Conservation (phyloP, 2,888 invertebrate genomes). For the Nymphalis polychloros region DNA sequence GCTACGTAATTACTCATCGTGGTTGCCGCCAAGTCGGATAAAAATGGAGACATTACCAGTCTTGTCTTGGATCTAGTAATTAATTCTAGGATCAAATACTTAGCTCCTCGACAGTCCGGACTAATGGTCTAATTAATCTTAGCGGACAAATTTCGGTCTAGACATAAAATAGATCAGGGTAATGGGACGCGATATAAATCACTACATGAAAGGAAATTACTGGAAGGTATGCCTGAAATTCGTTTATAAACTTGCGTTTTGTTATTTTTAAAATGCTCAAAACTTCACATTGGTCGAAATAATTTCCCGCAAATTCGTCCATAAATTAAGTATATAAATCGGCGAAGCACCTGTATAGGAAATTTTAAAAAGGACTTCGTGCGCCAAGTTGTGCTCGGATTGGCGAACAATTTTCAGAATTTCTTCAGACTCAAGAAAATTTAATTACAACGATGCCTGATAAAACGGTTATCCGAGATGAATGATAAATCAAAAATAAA, state of each 20-base stretch:
- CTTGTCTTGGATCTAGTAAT: not conserved
- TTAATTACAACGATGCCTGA: too few species aligned
- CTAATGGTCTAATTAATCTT: constrained; percentile 22
- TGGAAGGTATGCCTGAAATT: not conserved
- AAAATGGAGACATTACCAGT: not conserved
- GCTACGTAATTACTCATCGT: too few species aligned
- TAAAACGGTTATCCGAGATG: too few species aligned
- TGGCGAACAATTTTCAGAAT: too few species aligned
- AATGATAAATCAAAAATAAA: too few species aligned
- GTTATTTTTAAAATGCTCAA: not conserved
- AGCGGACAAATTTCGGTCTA: constrained; percentile 20
- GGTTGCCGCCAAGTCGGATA: not conserved
- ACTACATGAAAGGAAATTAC: not conserved
- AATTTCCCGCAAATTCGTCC: too few species aligned
- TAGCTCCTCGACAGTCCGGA: not conserved
- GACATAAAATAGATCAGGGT: constrained; percentile 18
- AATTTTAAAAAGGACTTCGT: too few species aligned
- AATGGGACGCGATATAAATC: constrained; percentile 1
- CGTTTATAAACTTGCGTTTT: not conserved
- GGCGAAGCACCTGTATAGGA: too few species aligned
- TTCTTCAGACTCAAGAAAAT: too few species aligned
- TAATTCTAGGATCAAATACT: constrained; percentile 6
- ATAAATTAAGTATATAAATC: too few species aligned
- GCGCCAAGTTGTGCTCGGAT: too few species aligned
- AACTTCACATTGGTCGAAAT: not conserved